These are phyloP conservation scores for Amphipoea lucens DNA, from an alignment of 2,888 invertebrate species.

Conservation along the genomic window DNA sequence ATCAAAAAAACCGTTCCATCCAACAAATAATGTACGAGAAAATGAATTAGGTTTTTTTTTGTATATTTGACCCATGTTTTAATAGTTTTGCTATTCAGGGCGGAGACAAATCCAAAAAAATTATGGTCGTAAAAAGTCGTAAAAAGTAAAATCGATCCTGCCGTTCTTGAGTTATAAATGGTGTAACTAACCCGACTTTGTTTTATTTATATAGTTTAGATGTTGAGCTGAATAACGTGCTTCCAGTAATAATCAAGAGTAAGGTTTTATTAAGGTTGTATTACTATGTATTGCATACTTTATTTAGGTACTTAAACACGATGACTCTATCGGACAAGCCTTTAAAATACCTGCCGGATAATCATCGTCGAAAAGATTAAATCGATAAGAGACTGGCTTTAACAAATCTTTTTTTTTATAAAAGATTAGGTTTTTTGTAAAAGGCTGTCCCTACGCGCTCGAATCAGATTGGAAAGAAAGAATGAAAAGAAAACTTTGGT, in stretches of 20 bases:
- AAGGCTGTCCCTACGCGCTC: background rate
- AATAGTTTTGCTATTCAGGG: too few relatives aligned
- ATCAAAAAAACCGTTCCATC: too few relatives aligned
- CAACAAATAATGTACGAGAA: background rate
- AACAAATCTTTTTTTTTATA: background rate
- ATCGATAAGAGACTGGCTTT: background rate
- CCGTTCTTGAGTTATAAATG: too few relatives aligned
- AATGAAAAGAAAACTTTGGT: too few relatives aligned
- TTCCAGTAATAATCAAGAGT: background rate
- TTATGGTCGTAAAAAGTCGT: too few relatives aligned
- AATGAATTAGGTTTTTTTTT: background rate
- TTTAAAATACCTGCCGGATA: background rate
- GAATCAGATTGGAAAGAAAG: background rate
- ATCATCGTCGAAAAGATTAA: background rate
- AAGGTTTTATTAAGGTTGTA: background rate
- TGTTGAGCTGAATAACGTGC: background rate
- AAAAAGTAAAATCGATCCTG: too few relatives aligned
- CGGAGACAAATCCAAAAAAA: too few relatives aligned
- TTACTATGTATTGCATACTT: background rate
- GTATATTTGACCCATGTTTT: too few relatives aligned
- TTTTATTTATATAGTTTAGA: background rate
- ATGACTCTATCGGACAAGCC: background rate
- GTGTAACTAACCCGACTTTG: too few relatives aligned
- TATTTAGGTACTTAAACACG: background rate
- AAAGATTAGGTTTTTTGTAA: background rate